Conservation (phyloP, 2,888 invertebrate species). For the Deroplatys truncata region DNA sequence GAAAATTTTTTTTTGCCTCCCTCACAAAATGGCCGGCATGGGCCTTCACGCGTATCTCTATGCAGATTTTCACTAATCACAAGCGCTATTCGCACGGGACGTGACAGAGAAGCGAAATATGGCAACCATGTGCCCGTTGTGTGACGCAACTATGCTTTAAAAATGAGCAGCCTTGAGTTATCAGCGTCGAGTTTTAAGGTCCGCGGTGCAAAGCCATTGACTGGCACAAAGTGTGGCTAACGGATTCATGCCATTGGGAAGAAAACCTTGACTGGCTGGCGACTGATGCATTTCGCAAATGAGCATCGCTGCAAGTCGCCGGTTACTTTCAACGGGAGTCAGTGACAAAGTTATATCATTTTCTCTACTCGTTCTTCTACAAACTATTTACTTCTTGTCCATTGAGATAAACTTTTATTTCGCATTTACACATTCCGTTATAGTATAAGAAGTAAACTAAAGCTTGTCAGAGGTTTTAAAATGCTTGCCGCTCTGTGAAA, state of each 20-base stretch:
- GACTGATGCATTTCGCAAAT: neutral
- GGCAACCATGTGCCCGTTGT: conserved; percentile 3
- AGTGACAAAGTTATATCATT: no score
- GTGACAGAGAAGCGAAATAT: neutral
- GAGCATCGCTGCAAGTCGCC: neutral
- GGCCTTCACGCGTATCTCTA: neutral
- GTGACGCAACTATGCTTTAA: conserved; percentile 13
- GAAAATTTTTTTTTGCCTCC: neutral
- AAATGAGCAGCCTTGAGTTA: conserved; percentile 12
- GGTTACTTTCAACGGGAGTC: no score
- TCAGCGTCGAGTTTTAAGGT: neutral
- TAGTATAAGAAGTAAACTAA: no score
- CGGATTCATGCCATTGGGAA: neutral
- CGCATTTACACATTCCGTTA: no score
- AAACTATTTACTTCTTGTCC: no score
- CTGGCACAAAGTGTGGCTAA: neutral
- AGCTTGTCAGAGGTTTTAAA: no score
- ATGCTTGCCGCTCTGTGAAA: no score
- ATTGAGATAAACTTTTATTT: no score
- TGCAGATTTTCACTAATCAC: neutral
- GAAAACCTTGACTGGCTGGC: neutral
- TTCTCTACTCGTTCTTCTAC: no score
- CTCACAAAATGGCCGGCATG: neutral
- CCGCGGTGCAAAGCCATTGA: neutral
- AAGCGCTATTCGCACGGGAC: neutral